A percentile compares a stretch with the other conserved stretches of the same genome.
These are phyloP conservation scores for Ophion ellenae DNA, from an alignment of 2,888 invertebrate genomes.

Conservation along the genomic window DNA sequence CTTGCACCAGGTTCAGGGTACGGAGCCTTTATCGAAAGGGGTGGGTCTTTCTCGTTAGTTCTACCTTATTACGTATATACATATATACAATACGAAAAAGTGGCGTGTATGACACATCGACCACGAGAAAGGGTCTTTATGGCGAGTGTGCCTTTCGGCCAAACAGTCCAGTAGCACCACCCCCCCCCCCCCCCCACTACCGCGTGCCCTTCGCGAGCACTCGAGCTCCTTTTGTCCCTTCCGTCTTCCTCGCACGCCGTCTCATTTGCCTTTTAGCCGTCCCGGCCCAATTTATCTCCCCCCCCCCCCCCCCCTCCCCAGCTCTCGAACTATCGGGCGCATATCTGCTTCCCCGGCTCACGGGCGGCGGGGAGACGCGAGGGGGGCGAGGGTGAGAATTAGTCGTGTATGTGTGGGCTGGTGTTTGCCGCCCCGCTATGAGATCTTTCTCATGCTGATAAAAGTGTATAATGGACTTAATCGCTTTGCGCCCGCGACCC, in stretches of 20 bases:
- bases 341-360: too few relatives aligned
- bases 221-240: slow-evolving; percentile 21
- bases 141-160: slow-evolving; percentile 59
- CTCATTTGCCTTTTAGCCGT: slow-evolving; percentile 33
- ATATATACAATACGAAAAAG: slow-evolving; percentile 71
- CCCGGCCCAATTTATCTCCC: slow-evolving; percentile 18
- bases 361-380: neutral
- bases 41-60: slow-evolving; percentile 74
- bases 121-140: slow-evolving; percentile 68
- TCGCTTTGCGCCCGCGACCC: slow-evolving; percentile 79
- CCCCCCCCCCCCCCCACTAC: neutral
- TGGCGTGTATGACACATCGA: slow-evolving; percentile 82
- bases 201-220: neutral
- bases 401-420: slow-evolving; percentile 59
- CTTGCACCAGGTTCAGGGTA: slow-evolving; percentile 20
- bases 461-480: slow-evolving; percentile 83
- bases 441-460: slow-evolving; percentile 84
- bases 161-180: slow-evolving; percentile 28
- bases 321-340: neutral
- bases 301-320: slow-evolving; percentile 20
- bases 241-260: slow-evolving; percentile 25
- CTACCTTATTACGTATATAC: slow-evolving; percentile 67
- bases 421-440: slow-evolving; percentile 72
- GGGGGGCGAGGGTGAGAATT: slow-evolving; percentile 74
- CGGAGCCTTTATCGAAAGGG: slow-evolving; percentile 56